A percentile compares a stretch with the other conserved stretches of the same genome.
Conservation (phyloP, 2,888 invertebrate species). For the Acleris laterana region DNA sequence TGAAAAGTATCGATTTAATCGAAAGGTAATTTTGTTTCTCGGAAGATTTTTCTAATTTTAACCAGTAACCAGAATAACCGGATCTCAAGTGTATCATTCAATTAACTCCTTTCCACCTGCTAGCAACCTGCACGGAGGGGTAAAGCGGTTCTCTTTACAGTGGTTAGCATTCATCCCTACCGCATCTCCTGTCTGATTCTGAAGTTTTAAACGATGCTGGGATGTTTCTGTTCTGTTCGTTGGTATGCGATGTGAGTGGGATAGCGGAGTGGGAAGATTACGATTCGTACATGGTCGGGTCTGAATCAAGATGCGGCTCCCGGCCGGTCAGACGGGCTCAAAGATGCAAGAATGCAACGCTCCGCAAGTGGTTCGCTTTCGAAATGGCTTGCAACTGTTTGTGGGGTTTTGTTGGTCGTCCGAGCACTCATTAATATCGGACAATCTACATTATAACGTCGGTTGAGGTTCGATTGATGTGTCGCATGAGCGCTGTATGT, state of each 20-base stretch:
- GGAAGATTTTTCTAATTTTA: constrained; percentile 6
- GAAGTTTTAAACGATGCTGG: neutral
- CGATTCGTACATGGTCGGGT: constrained; percentile 42
- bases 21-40: neutral
- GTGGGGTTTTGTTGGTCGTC: constrained; percentile 52
- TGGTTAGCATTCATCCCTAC: constrained; percentile 24
- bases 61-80: constrained; percentile 11
- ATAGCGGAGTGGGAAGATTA: constrained; percentile 48
- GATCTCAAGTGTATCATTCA: constrained; percentile 6
- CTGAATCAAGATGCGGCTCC: constrained; percentile 47
- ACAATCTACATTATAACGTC: constrained; percentile 36
- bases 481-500: constrained; percentile 25
- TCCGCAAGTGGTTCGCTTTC: constrained; percentile 69
- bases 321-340: constrained; percentile 74
- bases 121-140: neutral
- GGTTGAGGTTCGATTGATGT: constrained; percentile 26
- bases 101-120: constrained; percentile 3
- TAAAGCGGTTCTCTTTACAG: constrained; percentile 11
- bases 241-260: constrained; percentile 19
- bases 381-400: constrained; percentile 65
- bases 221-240: constrained; percentile 17
- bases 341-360: constrained; percentile 75
- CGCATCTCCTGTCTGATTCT: constrained; percentile 20
- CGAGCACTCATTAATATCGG: constrained; percentile 45
- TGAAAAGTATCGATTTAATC: constrained; percentile 3